Evolutionary conservation across 1,140 invertebrate species (phyloP), one percentile per base, ranked within the genome.

Genomic region (Latrodectus geometricus): DNA sequence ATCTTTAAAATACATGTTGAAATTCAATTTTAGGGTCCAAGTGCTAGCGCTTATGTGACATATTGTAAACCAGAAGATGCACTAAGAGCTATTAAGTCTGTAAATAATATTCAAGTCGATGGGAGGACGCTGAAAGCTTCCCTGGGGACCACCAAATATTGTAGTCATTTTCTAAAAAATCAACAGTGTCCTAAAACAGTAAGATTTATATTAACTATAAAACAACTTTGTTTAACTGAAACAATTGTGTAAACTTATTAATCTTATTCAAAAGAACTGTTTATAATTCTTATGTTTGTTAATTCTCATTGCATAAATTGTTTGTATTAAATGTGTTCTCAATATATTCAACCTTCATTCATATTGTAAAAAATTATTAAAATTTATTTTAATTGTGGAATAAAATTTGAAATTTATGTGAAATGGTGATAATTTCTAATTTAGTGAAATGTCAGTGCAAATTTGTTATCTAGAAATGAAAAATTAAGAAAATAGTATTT

Each of bases 101-200:
- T 99, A 88, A 99, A 99, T 93, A 99, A 99, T 93, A 95, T 97
- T 90, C 94, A 95, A 91, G 95, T 99, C 89, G 98, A 99, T 92
- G 97, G 97, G 75, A 93, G 97, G 90, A 95, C 97, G 87, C 94
- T 99, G 89, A 99, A 99, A 93, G 98, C 97, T 87, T 99, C 97
- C 88, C 93, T 99, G 89, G 99, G 99, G 84, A 99, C 99, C 74
- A 99, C 99, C 86, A 99, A 99, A 93, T 99, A 99, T 92, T 99
- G 99, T 94, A 99, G 97, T 91, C 97, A 99, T 92, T 99, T 99
- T 92, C 96, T 99, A 94, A 97, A 97, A 91, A 98, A 98, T 92
- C 96, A 97, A 91, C 94, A 95, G 88, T 99, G 99, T 93, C 97
- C 97, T 65, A 99, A 99, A 92, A 93, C 95, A 88, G 93, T 93